These are phyloP conservation scores for Tyrophagus putrescentiae DNA, from an alignment of 1,140 invertebrate genomes.

Conservation along the genomic window DNA sequence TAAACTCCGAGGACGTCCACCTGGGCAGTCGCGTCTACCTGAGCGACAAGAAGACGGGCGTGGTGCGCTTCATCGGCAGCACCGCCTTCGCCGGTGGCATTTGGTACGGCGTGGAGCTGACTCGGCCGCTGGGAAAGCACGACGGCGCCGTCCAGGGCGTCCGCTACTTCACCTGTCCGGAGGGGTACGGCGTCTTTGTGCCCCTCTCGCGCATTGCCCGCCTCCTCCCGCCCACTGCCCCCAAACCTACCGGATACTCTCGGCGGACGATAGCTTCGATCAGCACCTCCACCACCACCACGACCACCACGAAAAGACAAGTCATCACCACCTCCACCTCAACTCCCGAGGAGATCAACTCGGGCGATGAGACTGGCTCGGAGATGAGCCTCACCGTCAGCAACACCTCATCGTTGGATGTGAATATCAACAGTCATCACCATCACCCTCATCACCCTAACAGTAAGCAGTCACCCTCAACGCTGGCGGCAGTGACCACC, in stretches of 20 bases:
- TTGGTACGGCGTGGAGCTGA: constrained; percentile 79
- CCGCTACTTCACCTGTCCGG: constrained; percentile 68
- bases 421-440: no score
- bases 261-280: no score
- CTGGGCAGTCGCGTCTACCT: constrained; percentile 40
- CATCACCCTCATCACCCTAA: no score
- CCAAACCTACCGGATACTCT: no score
- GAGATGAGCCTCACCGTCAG: constrained; percentile 26
- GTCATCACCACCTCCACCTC: constrained; percentile 28
- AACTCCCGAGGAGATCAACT: not conserved
- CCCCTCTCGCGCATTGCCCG: not conserved
- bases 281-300: constrained; percentile 27
- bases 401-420: constrained; percentile 37
- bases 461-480: not conserved
- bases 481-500: not conserved
- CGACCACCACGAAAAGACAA: no score
- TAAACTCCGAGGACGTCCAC: constrained; percentile 25
- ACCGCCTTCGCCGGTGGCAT: constrained; percentile 70
- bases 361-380: constrained; percentile 11
- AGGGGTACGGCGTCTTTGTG: constrained; percentile 19
- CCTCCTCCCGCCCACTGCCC: constrained; percentile 28
- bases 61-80: constrained; percentile 52
- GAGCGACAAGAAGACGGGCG: constrained; percentile 38
- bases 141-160: constrained; percentile 78
- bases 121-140: constrained; percentile 76